These are phyloP conservation scores for Xiphias gladius DNA, from an alignment of 2,113 vertebrate genomes.

Conservation along the genomic window DNA sequence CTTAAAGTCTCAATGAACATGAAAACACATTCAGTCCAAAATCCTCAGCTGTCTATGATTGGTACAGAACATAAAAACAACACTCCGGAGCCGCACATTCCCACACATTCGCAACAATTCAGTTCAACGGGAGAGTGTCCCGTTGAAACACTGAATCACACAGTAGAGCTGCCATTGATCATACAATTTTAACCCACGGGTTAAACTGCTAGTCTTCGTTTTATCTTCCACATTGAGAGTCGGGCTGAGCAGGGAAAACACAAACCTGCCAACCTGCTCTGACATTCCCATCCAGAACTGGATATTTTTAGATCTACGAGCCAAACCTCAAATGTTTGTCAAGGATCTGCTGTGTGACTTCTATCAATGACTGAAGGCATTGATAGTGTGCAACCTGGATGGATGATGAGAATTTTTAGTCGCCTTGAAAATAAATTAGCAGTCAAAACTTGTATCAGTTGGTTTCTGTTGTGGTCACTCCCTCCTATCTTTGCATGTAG, in stretches of 20 bases:
- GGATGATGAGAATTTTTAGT: neutral
- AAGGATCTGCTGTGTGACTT: neutral
- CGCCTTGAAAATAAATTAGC: slow-evolving; percentile 8
- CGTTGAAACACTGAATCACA: slow-evolving; percentile 68
- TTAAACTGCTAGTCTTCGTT: slow-evolving; percentile 52
- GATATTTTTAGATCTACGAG: slow-evolving; percentile 3
- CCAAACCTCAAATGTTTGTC: slow-evolving; percentile 1
- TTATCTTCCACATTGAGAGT: slow-evolving; percentile 19
- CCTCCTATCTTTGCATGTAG: neutral
- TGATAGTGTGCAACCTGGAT: neutral
- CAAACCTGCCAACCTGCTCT: neutral
- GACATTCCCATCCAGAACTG: neutral
- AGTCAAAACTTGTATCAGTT: slow-evolving; percentile 6
- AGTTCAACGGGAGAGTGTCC: slow-evolving; percentile 24
- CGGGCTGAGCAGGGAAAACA: neutral
- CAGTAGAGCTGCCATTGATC: slow-evolving; percentile 77
- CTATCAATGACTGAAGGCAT: neutral
- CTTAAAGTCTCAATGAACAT: slow-evolving; percentile 24
- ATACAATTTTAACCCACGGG: slow-evolving; percentile 42
- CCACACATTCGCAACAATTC: slow-evolving; percentile 67
- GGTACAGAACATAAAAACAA: slow-evolving; percentile 22
- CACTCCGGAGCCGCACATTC: slow-evolving; percentile 44
- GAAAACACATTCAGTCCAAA: slow-evolving; percentile 50
- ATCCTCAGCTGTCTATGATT: slow-evolving; percentile 28
- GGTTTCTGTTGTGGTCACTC: neutral